Percentiles rank a stretch among this genome's conserved stretches.
These are phyloP conservation scores for Rhizoglyphus robini DNA, from an alignment of 1,140 invertebrate genomes.

Conservation along the genomic window DNA sequence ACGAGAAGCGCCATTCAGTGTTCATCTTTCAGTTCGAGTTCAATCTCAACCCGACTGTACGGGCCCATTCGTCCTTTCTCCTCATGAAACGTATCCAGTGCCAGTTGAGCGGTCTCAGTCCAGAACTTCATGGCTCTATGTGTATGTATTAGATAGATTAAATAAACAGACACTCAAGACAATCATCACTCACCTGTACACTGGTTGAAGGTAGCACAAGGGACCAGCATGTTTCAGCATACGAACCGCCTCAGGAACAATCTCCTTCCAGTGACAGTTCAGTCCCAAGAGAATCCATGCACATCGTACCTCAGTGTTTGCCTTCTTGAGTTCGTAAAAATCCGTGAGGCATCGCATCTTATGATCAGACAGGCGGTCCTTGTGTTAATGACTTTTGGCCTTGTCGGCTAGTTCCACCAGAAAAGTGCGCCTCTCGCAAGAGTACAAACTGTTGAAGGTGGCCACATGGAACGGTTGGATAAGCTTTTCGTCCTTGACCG, in stretches of 20 bases:
- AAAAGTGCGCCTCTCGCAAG: conserved; percentile 56
- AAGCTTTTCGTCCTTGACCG: conserved; percentile 35
- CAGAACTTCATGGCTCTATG: conserved; percentile 66
- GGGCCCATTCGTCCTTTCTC: conserved; percentile 60
- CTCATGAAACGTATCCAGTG: conserved; percentile 55
- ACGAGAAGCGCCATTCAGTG: too few relatives aligned
- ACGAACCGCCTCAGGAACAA: conserved; percentile 47
- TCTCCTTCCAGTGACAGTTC: conserved; percentile 49
- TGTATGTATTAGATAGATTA: too few relatives aligned
- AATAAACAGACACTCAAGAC: too few relatives aligned
- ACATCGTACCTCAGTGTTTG: conserved; percentile 62
- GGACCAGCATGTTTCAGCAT: conserved; percentile 70
- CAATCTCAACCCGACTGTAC: too few relatives aligned
- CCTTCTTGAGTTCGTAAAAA: conserved; percentile 49
- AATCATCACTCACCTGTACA: too few relatives aligned
- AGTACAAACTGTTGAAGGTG: conserved; percentile 44
- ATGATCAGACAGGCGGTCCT: conserved; percentile 35
- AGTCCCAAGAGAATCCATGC: conserved; percentile 62
- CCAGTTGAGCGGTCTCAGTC: conserved; percentile 48
- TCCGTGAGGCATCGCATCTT: conserved; percentile 50
- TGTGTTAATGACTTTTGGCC: not conserved
- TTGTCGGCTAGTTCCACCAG: conserved; percentile 51
- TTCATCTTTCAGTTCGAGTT: too few relatives aligned
- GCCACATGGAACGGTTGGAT: conserved; percentile 34
- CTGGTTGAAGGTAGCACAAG: conserved; percentile 75